phyloP scores from a whole-genome alignment of 23 tunicate genomes.

The Halocynthia aurantium region DNA sequence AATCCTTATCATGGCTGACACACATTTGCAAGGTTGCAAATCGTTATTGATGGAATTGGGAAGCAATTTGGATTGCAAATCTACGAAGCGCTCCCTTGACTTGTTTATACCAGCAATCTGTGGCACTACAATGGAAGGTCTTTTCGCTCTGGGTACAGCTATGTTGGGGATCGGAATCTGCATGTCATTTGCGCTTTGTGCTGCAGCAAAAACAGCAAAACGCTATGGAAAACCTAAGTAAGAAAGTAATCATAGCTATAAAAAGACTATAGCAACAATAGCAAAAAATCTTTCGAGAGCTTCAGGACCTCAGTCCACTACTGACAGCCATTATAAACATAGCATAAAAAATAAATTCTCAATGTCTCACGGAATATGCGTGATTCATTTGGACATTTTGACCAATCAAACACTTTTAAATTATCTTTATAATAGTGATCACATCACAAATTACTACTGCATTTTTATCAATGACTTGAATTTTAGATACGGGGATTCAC shows the following conservation, averaged over 20 bases:
- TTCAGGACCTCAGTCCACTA: too few relatives aligned
- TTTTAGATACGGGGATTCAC: background rate
- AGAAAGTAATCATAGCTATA: background rate
- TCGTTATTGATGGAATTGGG: background rate
- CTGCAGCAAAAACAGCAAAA: constrained; percentile 72
- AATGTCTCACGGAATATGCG: too few relatives aligned
- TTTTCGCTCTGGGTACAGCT: constrained; percentile 44
- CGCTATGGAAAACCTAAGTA: constrained; percentile 30
- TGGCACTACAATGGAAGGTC: constrained; percentile 47
- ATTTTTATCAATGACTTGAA: too few relatives aligned
- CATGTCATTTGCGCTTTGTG: constrained; percentile 56
- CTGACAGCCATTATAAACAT: too few relatives aligned
- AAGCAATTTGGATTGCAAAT: constrained; percentile 17
- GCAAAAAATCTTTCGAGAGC: too few relatives aligned
- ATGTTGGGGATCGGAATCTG: constrained; percentile 36
- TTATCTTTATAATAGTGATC: too few relatives aligned
- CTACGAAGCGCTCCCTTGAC: constrained; percentile 24
- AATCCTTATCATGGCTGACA: background rate
- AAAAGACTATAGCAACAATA: background rate
- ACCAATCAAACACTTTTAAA: too few relatives aligned
- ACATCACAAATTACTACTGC: too few relatives aligned
- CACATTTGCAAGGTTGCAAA: background rate
- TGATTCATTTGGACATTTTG: too few relatives aligned
- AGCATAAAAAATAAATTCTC: too few relatives aligned
- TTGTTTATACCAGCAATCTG: constrained; percentile 40